Conservation (phyloP, 2,888 invertebrate genomes). For the Anthrax anthrax region DNA sequence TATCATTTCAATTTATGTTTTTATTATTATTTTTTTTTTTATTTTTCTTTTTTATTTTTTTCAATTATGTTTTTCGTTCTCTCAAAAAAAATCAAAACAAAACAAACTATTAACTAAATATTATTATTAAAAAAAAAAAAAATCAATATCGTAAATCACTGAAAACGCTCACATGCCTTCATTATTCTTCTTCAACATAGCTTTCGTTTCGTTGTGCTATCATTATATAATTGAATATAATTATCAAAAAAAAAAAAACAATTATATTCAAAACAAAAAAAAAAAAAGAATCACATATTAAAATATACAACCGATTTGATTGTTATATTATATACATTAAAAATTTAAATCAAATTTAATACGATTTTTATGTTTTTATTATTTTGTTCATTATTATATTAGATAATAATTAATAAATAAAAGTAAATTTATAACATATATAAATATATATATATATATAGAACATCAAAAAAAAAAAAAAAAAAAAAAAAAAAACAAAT, state of each 20-base stretch:
- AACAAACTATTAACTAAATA: neutral
- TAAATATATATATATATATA: too few relatives aligned
- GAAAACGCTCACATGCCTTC: conserved; percentile 5
- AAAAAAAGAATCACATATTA: too few relatives aligned
- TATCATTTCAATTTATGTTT: too few relatives aligned
- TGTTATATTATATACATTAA: too few relatives aligned
- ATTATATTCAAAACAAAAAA: too few relatives aligned
- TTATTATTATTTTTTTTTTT: neutral
- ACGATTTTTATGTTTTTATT: too few relatives aligned
- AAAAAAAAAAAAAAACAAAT: neutral
- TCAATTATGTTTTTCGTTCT: neutral
- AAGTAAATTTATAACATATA: too few relatives aligned
- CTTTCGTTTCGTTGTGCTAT: neutral
- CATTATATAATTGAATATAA: neutral
- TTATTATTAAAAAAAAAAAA: neutral
- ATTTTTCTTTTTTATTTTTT: neutral
- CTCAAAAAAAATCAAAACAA: neutral
- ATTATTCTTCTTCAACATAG: neutral
- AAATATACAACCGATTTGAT: too few relatives aligned
- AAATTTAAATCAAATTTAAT: too few relatives aligned
- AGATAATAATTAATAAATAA: too few relatives aligned
- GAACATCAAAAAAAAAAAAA: neutral
- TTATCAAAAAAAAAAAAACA: too few relatives aligned
- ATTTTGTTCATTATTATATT: too few relatives aligned
- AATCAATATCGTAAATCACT: neutral